phyloP scores from a whole-genome alignment of 2,113 vertebrate species.

The Chaenocephalus aceratus region DNA sequence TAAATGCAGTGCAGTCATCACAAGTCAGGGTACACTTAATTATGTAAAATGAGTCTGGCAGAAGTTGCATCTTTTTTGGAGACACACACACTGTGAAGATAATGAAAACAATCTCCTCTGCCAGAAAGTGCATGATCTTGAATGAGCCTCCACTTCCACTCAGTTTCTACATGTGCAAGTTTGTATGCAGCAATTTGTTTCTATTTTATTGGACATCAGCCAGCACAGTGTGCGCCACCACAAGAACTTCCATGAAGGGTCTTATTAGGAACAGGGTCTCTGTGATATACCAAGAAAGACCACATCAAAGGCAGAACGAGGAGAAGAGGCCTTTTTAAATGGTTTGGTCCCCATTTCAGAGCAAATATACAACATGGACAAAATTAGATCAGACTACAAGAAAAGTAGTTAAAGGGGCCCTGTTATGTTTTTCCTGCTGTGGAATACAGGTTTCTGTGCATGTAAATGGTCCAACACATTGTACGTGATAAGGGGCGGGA shows the following conservation, averaged over 20 bases:
- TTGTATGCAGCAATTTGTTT: slow-evolving; percentile 13
- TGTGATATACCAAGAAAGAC: slow-evolving; percentile 1
- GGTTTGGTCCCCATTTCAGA: not conserved
- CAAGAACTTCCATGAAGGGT: not conserved
- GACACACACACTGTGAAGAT: not conserved
- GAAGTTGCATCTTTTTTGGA: not conserved
- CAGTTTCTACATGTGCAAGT: not conserved
- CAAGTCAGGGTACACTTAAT: not conserved
- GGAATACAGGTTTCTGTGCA: no score
- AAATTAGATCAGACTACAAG: not conserved
- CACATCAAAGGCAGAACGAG: slow-evolving; percentile 23
- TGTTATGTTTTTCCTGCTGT: no score
- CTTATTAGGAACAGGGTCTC: not conserved
- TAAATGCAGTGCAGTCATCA: slow-evolving; percentile 24
- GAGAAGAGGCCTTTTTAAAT: slow-evolving; percentile 3
- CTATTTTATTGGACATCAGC: slow-evolving; percentile 26
- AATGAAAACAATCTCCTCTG: not conserved
- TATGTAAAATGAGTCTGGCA: not conserved
- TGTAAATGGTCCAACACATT: no score
- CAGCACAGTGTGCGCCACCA: not conserved
- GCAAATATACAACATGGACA: not conserved
- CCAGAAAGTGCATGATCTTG: not conserved
- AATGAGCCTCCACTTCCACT: not conserved
- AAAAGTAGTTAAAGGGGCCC: not conserved
- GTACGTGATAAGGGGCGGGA: no score